Percentiles rank a stretch among this genome's conserved stretches.
phyloP scores from a whole-genome alignment of 92 coral and sea anemone genomes.

The Diadumene lineata region DNA sequence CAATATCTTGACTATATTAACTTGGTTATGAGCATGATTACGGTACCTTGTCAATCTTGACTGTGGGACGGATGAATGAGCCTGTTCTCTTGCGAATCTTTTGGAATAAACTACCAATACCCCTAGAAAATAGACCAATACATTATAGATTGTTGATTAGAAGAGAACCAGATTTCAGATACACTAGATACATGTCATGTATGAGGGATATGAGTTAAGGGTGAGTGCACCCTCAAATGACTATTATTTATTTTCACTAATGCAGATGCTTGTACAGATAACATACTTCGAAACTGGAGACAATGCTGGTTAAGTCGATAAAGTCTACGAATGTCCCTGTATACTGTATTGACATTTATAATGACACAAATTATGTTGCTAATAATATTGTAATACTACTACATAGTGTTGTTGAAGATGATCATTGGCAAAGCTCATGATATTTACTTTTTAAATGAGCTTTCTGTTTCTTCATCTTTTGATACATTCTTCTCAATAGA shows the following conservation, averaged over 20 bases:
- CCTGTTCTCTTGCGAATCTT: slow-evolving; percentile 75
- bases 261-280: no score
- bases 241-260: no score
- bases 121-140: slow-evolving; percentile 31
- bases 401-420: background rate
- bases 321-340: no score
- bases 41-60: slow-evolving; percentile 97
- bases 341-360: no score
- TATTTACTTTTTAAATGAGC: slow-evolving; percentile 39
- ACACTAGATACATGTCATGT: no score
- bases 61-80: slow-evolving; percentile 70
- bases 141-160: no score
- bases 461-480: slow-evolving; percentile 57
- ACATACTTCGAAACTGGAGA: no score
- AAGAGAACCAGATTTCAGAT: no score
- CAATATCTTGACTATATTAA: background rate
- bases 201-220: no score
- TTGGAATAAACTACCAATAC: slow-evolving; percentile 74
- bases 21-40: no score
- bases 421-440: background rate
- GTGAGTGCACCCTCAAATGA: no score
- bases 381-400: background rate
- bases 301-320: no score
- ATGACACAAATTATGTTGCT: background rate
- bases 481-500: slow-evolving; percentile 61